Evolutionary conservation across 2,113 vertebrate species (phyloP), one percentile per base, ranked within the genome.

Genomic region (Tylochromis polylepis): DNA sequence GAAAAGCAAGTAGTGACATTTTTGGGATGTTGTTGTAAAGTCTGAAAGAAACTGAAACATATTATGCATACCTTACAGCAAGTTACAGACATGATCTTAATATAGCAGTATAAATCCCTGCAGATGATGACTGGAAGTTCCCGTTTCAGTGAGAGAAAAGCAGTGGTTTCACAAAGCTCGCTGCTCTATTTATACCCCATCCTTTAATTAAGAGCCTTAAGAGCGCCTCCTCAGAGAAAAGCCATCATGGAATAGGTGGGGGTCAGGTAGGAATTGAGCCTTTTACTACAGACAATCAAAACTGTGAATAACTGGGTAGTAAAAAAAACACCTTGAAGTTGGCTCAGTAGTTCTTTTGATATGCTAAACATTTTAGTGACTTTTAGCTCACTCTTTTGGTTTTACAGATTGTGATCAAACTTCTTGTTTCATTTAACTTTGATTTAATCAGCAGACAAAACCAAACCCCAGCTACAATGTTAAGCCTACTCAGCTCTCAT

Each of bases 311-410:
- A 12, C 12, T 46, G 43, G 12, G 14, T 46, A 46, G 5, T 15
- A 15, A 46, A 46, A 46, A 15, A 15, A 46, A 15, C 43, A 41
- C 41, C 11, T 43, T 43, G 12, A 43, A 43, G 3, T 11, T 43
- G 41, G 60, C n/a, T 67, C 8, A 0, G 24, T 0, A 43, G n/a
- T 24, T 43, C 12, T 43, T 70, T 16, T 70, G 38, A 24, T 43
- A 70, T 70, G 12, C 14, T 8, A 27, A 43, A 43, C 38, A 46
- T 70, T 43, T 70, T 43, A 43, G 8, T 27, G 38, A 46, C 22
- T 27, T 43, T 2, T 70, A 27, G 65, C 12, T 0, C 5, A 43
- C 65, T 70, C 38, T 22, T 70, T 43, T 16, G 22, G 38, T 46
- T 43, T 70, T 70, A 70, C 38, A 43, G 65, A 27, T 27, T 70